Conservation (phyloP, 2,888 invertebrate species). For the Rhabditoides inermis region DNA sequence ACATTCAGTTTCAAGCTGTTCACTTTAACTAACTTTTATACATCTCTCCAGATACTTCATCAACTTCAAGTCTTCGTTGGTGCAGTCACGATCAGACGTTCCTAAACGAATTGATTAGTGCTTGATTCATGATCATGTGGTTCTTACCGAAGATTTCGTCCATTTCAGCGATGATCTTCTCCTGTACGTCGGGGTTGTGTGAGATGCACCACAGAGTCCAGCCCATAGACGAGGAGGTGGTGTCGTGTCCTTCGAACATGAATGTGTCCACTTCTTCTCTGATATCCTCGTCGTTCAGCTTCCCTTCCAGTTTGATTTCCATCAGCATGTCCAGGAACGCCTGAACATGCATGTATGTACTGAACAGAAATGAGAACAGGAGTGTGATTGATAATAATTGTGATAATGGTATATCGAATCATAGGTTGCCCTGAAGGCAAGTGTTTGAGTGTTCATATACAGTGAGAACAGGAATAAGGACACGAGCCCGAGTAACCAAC, state of each 20-base stretch:
- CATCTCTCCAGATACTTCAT: conserved; percentile 37
- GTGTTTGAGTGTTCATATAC: too few relatives aligned
- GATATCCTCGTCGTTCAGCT: conserved; percentile 54
- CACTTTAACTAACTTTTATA: too few relatives aligned
- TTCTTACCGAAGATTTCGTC: conserved; percentile 40
- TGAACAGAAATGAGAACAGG: too few relatives aligned
- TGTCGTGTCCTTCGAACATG: conserved; percentile 58
- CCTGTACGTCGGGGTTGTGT: conserved; percentile 53
- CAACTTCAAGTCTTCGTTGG: conserved; percentile 44
- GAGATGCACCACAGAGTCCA: conserved; percentile 55
- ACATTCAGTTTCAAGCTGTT: too few relatives aligned
- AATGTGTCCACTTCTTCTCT: conserved; percentile 58
- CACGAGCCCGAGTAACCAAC: too few relatives aligned
- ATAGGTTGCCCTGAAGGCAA: too few relatives aligned
- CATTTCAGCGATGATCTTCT: conserved; percentile 49
- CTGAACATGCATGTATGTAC: too few relatives aligned
- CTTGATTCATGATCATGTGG: conserved; percentile 24
- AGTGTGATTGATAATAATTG: too few relatives aligned
- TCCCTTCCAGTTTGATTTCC: conserved; percentile 48
- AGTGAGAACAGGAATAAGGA: too few relatives aligned
- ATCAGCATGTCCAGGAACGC: conserved; percentile 57
- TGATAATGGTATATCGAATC: too few relatives aligned
- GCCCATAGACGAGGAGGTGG: conserved; percentile 55
- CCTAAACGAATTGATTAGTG: conserved; percentile 24
- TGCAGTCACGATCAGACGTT: conserved; percentile 46